Conservation (phyloP, 1,140 invertebrate species). For the Camponotus pennsylvanicus region DNA sequence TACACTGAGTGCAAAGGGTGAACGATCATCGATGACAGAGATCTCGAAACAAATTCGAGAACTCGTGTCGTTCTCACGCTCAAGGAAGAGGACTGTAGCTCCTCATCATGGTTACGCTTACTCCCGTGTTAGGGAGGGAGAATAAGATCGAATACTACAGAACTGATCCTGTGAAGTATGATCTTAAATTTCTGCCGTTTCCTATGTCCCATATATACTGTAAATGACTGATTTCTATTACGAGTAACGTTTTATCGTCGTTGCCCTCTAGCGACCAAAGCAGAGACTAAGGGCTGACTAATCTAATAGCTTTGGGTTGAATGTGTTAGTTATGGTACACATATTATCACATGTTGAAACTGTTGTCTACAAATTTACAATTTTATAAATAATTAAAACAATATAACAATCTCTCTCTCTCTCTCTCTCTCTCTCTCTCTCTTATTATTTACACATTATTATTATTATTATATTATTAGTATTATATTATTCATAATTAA, state of each 20-base stretch:
- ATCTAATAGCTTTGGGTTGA: too few species aligned
- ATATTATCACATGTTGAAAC: too few species aligned
- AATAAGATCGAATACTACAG: slow-evolving; percentile 85
- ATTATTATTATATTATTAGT: too few species aligned
- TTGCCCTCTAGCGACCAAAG: background rate
- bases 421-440: too few species aligned
- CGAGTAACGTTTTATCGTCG: slow-evolving; percentile 14
- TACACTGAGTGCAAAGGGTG: slow-evolving; percentile 75
- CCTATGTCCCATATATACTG: background rate
- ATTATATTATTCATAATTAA: too few species aligned
- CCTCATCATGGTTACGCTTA: slow-evolving; percentile 85
- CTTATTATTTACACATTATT: too few species aligned
- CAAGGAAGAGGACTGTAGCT: slow-evolving; percentile 75
- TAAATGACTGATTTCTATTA: rapidly evolving
- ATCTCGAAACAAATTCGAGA: slow-evolving; percentile 48
- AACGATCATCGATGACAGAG: slow-evolving; percentile 86
- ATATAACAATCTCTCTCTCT: too few species aligned
- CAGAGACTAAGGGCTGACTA: background rate
- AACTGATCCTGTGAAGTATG: slow-evolving; percentile 87
- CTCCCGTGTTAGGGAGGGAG: slow-evolving; percentile 81
- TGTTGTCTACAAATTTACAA: too few species aligned
- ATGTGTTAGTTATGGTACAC: too few species aligned
- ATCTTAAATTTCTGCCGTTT: slow-evolving; percentile 76
- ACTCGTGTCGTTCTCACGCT: slow-evolving; percentile 84
- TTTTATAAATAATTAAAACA: too few species aligned